Evolutionary conservation across 2,888 invertebrate species (phyloP).

Genomic region (Uropetala carovei): DNA sequence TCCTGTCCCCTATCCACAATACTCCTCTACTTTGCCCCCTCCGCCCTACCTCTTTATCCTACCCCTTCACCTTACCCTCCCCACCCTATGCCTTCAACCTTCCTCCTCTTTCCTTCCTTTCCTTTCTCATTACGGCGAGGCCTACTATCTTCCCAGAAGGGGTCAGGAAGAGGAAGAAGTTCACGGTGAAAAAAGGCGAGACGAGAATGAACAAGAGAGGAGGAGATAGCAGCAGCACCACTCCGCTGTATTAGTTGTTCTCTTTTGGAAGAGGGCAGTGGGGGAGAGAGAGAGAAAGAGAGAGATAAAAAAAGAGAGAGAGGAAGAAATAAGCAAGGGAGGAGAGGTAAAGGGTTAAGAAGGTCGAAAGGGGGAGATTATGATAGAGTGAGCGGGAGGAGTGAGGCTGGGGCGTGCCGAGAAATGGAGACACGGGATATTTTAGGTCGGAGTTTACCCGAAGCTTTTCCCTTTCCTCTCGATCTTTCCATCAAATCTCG

Average conservation of each 20-base stretch:
- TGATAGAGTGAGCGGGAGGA: background rate
- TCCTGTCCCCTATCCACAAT: background rate
- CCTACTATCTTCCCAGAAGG: background rate
- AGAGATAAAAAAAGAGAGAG: background rate
- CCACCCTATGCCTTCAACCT: background rate
- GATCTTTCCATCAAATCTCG: conserved; percentile 35
- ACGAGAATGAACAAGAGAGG: background rate
- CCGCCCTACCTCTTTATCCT: background rate
- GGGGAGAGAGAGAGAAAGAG: background rate
- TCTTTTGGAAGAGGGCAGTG: too few species aligned
- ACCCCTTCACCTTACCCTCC: background rate
- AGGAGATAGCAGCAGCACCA: background rate
- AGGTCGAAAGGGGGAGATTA: background rate
- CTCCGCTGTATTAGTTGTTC: conserved; percentile 53
- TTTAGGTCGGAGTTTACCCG: background rate
- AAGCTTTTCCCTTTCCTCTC: background rate
- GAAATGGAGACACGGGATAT: conserved; percentile 1
- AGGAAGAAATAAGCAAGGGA: background rate
- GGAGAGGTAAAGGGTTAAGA: background rate
- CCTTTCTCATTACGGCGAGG: conserved; percentile 43
- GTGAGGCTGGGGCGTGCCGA: background rate
- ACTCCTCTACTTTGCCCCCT: background rate
- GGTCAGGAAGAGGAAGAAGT: conserved; percentile 44
- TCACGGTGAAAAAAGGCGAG: conserved; percentile 8
- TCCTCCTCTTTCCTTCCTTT: background rate